These are phyloP conservation scores for Borostomias antarcticus DNA, from an alignment of 2,797 vertebrate genomes.

Conservation along the genomic window DNA sequence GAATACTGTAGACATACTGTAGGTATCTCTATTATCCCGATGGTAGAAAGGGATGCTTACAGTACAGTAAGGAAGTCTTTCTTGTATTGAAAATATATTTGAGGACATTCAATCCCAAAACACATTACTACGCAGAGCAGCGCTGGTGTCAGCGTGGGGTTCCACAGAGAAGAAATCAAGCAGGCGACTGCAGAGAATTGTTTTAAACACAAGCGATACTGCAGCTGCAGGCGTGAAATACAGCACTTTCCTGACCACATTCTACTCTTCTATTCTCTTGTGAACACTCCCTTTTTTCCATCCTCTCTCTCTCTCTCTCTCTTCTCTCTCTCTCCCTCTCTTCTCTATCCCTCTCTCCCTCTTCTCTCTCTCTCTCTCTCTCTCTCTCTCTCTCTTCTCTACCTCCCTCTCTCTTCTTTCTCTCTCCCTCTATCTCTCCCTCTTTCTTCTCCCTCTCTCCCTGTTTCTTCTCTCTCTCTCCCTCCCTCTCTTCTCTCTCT, in stretches of 20 bases:
- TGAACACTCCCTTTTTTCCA: slow-evolving; percentile 11
- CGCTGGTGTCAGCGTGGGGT: slow-evolving; percentile 2
- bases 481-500: not conserved
- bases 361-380: slow-evolving; percentile 3
- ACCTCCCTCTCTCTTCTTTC: slow-evolving; percentile 11
- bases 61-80: not conserved
- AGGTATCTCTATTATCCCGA: too few relatives aligned
- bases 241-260: slow-evolving; percentile 47
- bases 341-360: not conserved
- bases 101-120: slow-evolving; percentile 4
- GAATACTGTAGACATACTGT: too few relatives aligned
- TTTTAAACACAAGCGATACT: slow-evolving; percentile 59
- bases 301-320: not conserved
- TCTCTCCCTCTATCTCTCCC: not conserved
- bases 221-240: slow-evolving; percentile 52
- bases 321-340: too few relatives aligned
- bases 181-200: slow-evolving; percentile 34
- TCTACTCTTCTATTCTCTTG: slow-evolving; percentile 35
- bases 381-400: too few relatives aligned
- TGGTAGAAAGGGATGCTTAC: slow-evolving; percentile 20
- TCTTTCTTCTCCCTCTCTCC: not conserved
- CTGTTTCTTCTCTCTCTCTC: not conserved
- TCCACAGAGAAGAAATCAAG: slow-evolving; percentile 41
- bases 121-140: slow-evolving; percentile 1
- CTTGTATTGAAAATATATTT: slow-evolving; percentile 28